These are phyloP conservation scores for Boleophthalmus pectinirostris DNA, from an alignment of 2,113 vertebrate genomes.

Conservation along the genomic window DNA sequence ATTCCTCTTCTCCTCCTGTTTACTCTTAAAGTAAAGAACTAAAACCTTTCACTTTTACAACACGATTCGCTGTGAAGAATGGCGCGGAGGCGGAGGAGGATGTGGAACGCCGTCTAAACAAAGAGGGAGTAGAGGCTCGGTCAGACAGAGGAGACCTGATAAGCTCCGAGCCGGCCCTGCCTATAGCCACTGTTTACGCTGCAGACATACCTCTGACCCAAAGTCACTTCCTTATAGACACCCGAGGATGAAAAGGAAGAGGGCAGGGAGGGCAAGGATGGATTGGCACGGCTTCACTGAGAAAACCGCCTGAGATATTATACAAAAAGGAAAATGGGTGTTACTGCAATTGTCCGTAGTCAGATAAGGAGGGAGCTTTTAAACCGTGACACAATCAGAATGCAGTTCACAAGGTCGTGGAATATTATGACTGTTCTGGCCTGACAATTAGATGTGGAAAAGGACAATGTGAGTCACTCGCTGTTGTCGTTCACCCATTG, in stretches of 20 bases:
- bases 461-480: neutral
- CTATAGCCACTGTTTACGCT: conserved; percentile 71
- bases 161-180: conserved; percentile 62
- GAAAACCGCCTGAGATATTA: neutral
- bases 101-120: conserved; percentile 71
- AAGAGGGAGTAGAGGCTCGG: conserved; percentile 69
- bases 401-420: neutral
- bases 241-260: conserved; percentile 31
- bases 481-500: neutral
- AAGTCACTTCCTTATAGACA: conserved; percentile 66
- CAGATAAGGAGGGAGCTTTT: neutral
- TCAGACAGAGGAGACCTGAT: conserved; percentile 67
- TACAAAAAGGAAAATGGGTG: conserved; percentile 7
- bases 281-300: conserved; percentile 5
- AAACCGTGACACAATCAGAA: conserved; percentile 1
- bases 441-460: neutral
- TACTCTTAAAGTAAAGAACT: conserved; percentile 70
- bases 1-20: conserved; percentile 61
- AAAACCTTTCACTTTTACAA: conserved; percentile 79
- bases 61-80: conserved; percentile 72
- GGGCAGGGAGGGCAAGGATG: conserved; percentile 10
- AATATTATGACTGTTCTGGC: neutral
- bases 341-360: neutral
- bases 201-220: conserved; percentile 65
- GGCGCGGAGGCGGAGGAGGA: conserved; percentile 63